Conservation (phyloP, 1,140 invertebrate species). For the Meloidogyne hapla region DNA sequence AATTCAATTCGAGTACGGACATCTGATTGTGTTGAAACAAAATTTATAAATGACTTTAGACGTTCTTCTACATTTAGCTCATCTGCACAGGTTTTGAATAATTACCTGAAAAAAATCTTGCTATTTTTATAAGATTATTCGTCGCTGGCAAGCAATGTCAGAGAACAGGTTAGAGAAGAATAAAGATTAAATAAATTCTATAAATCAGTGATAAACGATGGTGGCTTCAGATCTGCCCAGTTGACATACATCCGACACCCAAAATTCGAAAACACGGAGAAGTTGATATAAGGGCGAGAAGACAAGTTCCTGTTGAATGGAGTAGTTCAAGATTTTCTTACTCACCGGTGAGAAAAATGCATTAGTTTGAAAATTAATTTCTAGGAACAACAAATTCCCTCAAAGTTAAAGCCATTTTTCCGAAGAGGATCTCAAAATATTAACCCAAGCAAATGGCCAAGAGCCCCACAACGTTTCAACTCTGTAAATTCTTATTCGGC, state of each 20-base stretch:
- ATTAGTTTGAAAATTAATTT: not conserved
- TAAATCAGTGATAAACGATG: constrained; percentile 46
- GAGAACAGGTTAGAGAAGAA: constrained; percentile 49
- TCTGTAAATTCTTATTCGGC: not conserved
- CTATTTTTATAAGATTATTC: constrained; percentile 20
- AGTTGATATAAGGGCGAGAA: constrained; percentile 45
- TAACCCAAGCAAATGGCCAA: not conserved
- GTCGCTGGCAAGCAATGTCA: constrained; percentile 52
- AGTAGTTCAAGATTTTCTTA: constrained; percentile 47
- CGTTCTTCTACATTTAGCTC: constrained; percentile 53
- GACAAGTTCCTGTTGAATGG: constrained; percentile 57
- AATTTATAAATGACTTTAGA: constrained; percentile 56
- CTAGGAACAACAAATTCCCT: constrained; percentile 9
- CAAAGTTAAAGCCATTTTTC: constrained; percentile 7
- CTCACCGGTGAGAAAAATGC: not conserved
- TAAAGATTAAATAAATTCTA: not conserved
- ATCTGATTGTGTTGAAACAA: constrained; percentile 53
- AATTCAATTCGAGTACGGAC: constrained; percentile 39
- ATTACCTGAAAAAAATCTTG: not conserved
- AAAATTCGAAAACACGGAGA: constrained; percentile 38
- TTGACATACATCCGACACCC: constrained; percentile 35
- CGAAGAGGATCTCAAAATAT: not conserved
- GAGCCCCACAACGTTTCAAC: constrained; percentile 9
- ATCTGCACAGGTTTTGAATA: constrained; percentile 40
- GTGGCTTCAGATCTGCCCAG: constrained; percentile 56